Base-by-base conservation (phyloP, 2,888 invertebrate species). In the Ophonus ardosiacus region DNA sequence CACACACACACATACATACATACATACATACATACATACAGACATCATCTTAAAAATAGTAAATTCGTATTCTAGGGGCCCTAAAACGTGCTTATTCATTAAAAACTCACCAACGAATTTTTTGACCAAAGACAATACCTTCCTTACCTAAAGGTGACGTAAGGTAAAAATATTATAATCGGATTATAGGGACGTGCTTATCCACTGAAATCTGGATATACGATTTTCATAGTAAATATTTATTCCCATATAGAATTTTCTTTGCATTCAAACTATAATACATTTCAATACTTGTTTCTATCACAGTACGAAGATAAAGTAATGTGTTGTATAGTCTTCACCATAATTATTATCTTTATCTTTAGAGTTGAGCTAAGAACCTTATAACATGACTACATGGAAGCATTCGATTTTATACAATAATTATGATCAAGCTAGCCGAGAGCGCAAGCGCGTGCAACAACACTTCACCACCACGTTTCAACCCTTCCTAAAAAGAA, bases 291-390 rank as follows among this genome's bases (percentile, higher is more conserved):
- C 43, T 13, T 51, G 43, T 8, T 51, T 5, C 13, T 51, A 51
- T 51, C 43, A 13, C 43, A 51, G 43, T 51, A 51, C 43, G 43
- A 51, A 51, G 43, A 51, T 51, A 51, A 51, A 51, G 13, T 51
- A 51, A 51, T 51, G 43, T 59, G 79, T 79, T 38, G 59, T 79
- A 57, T 78, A 68, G 38, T 38, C n/a, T 68, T 31, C 57, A 78
- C 57, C 78, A 79, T 79, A 79, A 79, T 79, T 17, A 79, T 79
- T 79, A 79, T 79, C 59, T 79, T 79, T 79, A 79, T 61, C 79
- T 79, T 61, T 79, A 79, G 71, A 57, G 78, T 31, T 31, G 43
- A 57, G 51, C 79, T 17, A 10, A 7, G 71, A 40, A 74, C 71
- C 38, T 40, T 24, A 38, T 40, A 40, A 8, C 71, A 43, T 51